phyloP scores from a whole-genome alignment of 2,113 vertebrate genomes.

The Odocoileus hemionus region DNA sequence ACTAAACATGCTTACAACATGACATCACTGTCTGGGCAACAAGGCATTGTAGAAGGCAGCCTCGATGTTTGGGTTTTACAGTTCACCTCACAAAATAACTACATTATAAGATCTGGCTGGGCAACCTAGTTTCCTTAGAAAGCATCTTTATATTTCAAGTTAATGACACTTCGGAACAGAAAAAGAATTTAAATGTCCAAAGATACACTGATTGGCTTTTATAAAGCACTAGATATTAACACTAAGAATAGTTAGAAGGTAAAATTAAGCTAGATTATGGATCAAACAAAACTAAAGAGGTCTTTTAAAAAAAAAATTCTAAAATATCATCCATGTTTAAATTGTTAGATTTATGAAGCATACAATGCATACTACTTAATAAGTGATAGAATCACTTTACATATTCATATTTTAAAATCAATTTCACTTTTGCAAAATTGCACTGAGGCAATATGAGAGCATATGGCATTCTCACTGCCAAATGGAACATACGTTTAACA shows the following conservation, averaged over 20 bases:
- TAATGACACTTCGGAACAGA: constrained; percentile 66
- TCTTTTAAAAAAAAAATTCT: background rate
- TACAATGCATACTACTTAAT: background rate
- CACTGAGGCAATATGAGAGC: constrained; percentile 20
- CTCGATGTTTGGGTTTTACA: constrained; percentile 68
- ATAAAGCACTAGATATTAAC: constrained; percentile 43
- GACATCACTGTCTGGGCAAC: constrained; percentile 71
- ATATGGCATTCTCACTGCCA: constrained; percentile 54
- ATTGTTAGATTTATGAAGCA: constrained; percentile 36
- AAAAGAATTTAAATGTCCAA: constrained; percentile 62
- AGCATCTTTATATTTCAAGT: constrained; percentile 71
- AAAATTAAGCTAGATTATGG: constrained; percentile 43
- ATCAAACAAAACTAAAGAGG: background rate
- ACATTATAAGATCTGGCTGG: constrained; percentile 64
- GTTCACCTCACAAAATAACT: constrained; percentile 70
- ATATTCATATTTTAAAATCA: constrained; percentile 42
- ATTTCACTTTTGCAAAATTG: constrained; percentile 38
- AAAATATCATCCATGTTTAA: background rate
- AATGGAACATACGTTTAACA: constrained; percentile 45
- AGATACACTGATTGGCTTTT: constrained; percentile 44
- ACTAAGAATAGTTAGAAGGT: constrained; percentile 8
- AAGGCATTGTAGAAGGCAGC: constrained; percentile 56
- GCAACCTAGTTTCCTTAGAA: constrained; percentile 64
- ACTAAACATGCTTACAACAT: constrained; percentile 71
- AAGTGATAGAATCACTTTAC: background rate